Base-by-base conservation (phyloP, 1,140 invertebrate species). In the Augochlora pura region DNA sequence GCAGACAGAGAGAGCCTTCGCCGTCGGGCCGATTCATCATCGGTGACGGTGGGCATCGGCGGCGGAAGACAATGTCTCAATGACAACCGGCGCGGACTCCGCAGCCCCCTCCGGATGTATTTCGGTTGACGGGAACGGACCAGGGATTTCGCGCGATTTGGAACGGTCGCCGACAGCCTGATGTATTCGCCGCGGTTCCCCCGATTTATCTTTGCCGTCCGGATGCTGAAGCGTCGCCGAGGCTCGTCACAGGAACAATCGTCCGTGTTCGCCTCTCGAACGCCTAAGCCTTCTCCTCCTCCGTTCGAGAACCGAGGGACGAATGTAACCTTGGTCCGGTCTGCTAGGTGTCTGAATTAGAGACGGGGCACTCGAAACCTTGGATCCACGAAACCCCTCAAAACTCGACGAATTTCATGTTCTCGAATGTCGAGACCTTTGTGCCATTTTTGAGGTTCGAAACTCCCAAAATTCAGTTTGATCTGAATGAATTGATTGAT, bases 1-100 rank as follows among this genome's bases (percentile, higher is more conserved):
- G 9, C 21, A 21, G 7, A 57, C 5, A n/a, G 21, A 64, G 3
- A 0, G 7, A 2, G 25, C 1, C 16, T 54, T 0, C 21, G 8
- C 21, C 12, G 6, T 63, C 16, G 12, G 16, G 23, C 23, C 32
- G 68, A 71, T 77, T 64, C 63, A 72, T 77, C 68, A 71, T 23
- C 49, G 18, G 49, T 7, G 12, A n/a, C 23, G 39, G 49, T 52
- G 23, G 18, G 49, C 32, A 12, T 21, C 5, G 16, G n/a, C 14
- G 3, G 6, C 8, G 8, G 9, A 21, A 71, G 67, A 71, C 76
- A 54, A 52, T 77, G 65, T 69, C 25, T 16, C 10, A 39, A 23
- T 23, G 42, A 49, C 27, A 21, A 32, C 18, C 27, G 9, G 12
- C 14, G 14, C 25, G 21, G 75, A 23, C 42, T n/a, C 54, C 9